Base-by-base conservation (phyloP, 2,888 invertebrate genomes). In the Cecidostiba fungosa region DNA sequence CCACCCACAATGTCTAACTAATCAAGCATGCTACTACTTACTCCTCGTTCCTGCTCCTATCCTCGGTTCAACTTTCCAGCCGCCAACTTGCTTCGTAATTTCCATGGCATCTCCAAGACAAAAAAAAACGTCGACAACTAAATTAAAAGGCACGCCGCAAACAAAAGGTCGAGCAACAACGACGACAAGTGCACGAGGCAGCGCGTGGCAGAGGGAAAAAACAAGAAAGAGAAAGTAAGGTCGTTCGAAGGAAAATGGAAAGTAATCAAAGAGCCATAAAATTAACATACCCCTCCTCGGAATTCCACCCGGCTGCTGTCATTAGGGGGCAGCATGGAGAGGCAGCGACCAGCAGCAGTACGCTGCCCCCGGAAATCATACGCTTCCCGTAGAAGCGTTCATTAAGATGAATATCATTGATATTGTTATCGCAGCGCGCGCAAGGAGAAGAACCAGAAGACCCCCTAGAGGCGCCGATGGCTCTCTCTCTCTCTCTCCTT, bases 331-430 rank as follows among this genome's bases (percentile, higher is more conserved):
- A n/a, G 12, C 59, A 14, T 0, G 23, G 26, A n/a, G 47, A 39
- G 26, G 19, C 5, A 54, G 14, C 26, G 43, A 19, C 36, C 36
- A 12, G 39, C 39, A 43, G 39, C 1, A 43, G 47, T 16, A 62
- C 8, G 26, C 66, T 39, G 36, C 26, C 43, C 54, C 85, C 86
- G 86, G 85, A 87, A 87, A 87, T 88, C 89, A 88, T 88, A 88
- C 88, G 89, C 89, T 91, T 90, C 89, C 89, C 89, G 90, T 89
- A 89, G 88, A 89, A 89, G 54, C 89, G 87, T 88, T 89, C 90
- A 90, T 91, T 91, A 91, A 91, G 91, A 91, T 89, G 90, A 91
- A 91, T 91, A 91, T 91, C 91, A 90, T 91, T 91, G 91, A 91
- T 91, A 91, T 89, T 90, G 90, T 91, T 92, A 89, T 89, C 78